Percentiles rank a stretch among this genome's conserved stretches.
These are phyloP conservation scores for Gouania willdenowi DNA, from an alignment of 2,797 vertebrate genomes.

Conservation along the genomic window DNA sequence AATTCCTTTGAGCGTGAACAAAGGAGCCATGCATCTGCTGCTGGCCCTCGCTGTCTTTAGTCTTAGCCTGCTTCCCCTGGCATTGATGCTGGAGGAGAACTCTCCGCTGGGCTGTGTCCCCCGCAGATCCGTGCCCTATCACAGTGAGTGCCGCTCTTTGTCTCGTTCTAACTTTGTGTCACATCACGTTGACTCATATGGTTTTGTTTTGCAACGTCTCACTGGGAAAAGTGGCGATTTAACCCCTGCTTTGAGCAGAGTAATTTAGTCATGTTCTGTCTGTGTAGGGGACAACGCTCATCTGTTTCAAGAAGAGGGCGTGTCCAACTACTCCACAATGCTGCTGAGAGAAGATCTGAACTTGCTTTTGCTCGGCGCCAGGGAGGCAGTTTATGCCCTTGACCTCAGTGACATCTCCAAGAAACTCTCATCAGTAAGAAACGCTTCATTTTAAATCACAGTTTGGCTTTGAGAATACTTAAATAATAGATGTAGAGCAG, in stretches of 20 bases:
- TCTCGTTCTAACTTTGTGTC: constrained; percentile 13
- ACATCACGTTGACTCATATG: background rate
- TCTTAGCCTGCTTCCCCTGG: constrained; percentile 55
- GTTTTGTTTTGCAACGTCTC: background rate
- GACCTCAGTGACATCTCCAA: constrained; percentile 69
- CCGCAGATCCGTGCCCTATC: constrained; percentile 68
- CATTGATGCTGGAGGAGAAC: constrained; percentile 30
- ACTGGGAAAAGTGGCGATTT: background rate
- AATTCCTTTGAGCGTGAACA: constrained; percentile 34
- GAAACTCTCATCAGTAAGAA: constrained; percentile 67
- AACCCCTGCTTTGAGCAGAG: background rate
- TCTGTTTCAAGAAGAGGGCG: constrained; percentile 60
- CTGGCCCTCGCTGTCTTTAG: constrained; percentile 47
- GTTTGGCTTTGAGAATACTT: no score
- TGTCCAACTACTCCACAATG: constrained; percentile 75
- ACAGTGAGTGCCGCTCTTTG: constrained; percentile 57
- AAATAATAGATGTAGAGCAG: no score
- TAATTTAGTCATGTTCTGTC: constrained; percentile 2
- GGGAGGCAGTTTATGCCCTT: constrained; percentile 74
- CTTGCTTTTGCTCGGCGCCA: constrained; percentile 73
- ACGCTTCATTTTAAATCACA: no score
- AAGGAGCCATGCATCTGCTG: constrained; percentile 57
- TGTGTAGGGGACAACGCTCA: constrained; percentile 54
- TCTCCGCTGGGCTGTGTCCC: constrained; percentile 38
- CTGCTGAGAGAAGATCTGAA: constrained; percentile 71